These are phyloP conservation scores for Campoletis raptor DNA, from an alignment of 2,888 invertebrate genomes.

Conservation along the genomic window DNA sequence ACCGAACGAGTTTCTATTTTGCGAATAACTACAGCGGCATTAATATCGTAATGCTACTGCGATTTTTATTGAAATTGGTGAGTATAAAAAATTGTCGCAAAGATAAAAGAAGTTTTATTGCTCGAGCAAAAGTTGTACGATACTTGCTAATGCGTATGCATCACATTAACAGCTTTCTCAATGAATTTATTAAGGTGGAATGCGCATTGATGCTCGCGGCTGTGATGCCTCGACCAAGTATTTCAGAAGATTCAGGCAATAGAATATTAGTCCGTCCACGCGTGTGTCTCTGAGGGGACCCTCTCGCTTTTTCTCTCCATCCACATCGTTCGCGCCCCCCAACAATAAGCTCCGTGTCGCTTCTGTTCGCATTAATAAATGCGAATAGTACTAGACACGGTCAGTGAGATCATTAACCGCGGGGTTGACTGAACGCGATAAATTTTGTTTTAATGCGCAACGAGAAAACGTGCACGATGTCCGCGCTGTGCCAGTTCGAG, in stretches of 20 bases:
- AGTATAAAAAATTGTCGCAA: no score
- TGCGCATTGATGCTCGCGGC: not conserved
- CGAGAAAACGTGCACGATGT: constrained; percentile 55
- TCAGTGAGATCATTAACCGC: constrained; percentile 67
- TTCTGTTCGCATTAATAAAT: not conserved
- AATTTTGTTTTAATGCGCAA: constrained; percentile 80
- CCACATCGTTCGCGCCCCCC: no score
- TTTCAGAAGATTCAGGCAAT: no score
- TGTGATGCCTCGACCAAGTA: not conserved
- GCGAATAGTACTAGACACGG: constrained; percentile 5
- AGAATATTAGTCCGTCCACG: no score
- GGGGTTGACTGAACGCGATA: constrained; percentile 75
- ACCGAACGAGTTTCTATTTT: no score
- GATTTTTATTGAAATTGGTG: no score
- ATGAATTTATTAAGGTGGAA: not conserved
- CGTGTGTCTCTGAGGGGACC: no score
- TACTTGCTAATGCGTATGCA: not conserved
- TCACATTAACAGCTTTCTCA: not conserved
- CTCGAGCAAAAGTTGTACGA: not conserved
- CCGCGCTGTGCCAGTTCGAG: constrained; percentile 49
- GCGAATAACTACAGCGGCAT: no score
- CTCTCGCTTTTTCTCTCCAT: no score
- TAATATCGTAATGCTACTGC: no score
- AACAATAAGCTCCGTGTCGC: not conserved
- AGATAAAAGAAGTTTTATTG: no score